Conservation (phyloP, 2,888 invertebrate genomes). For the Hyposoter didymator region DNA sequence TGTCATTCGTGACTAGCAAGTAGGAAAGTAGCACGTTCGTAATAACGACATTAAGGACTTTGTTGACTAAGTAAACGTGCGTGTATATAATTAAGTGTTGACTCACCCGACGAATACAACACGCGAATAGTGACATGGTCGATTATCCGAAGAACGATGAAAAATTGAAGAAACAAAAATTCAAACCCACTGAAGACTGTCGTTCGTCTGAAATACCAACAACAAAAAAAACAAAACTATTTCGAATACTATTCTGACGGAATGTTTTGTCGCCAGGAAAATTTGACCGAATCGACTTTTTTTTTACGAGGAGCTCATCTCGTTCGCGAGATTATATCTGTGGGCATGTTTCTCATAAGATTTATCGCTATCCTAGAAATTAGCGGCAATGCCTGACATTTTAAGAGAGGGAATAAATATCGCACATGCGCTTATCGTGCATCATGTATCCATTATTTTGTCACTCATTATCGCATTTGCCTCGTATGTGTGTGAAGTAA, state of each 20-base stretch:
- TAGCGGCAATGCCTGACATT: slow-evolving; percentile 11
- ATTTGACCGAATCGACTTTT: background rate
- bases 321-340: slow-evolving; percentile 4
- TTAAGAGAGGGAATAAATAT: slow-evolving; percentile 10
- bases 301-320: slow-evolving; percentile 1
- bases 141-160: background rate
- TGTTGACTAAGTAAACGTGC: background rate
- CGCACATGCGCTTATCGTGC: slow-evolving; percentile 29
- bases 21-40: background rate
- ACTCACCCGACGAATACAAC: slow-evolving; percentile 82
- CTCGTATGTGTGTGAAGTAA: background rate
- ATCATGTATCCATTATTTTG: background rate
- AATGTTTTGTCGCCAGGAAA: background rate
- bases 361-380: background rate
- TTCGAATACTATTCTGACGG: background rate
- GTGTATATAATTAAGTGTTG: slow-evolving; percentile 17
- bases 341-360: background rate
- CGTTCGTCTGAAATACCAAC: background rate
- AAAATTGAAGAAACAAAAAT: background rate
- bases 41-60: background rate
- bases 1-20: background rate
- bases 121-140: slow-evolving; percentile 78
- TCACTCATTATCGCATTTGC: background rate
- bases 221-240: background rate
- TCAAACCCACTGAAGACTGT: background rate